Evolutionary conservation across 2,113 vertebrate species (phyloP).

Genomic region (Cebus imitator): DNA sequence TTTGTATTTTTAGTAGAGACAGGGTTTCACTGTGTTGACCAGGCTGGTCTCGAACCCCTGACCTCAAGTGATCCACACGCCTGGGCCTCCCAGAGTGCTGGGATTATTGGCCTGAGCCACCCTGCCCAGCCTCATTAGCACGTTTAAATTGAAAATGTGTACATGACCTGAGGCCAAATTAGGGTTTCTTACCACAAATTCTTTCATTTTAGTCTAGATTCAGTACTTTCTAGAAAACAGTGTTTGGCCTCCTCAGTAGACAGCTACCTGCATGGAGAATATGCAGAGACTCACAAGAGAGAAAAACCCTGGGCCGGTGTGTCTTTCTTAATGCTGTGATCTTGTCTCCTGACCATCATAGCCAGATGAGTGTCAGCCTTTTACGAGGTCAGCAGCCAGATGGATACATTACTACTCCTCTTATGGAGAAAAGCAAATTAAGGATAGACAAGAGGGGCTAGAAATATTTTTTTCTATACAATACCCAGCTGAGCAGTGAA

Average conservation of each 20-base stretch:
- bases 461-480: background rate
- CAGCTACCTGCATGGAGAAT: background rate
- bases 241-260: background rate
- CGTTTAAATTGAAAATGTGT: background rate
- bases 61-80: too few relatives aligned
- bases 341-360: background rate
- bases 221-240: background rate
- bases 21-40: too few relatives aligned
- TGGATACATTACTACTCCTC: background rate
- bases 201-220: background rate
- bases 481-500: background rate
- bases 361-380: background rate
- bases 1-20: too few relatives aligned
- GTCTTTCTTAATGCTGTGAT: background rate
- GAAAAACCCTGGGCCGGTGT: background rate
- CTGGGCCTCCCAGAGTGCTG: too few relatives aligned
- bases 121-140: background rate
- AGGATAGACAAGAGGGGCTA: background rate
- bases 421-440: conserved; percentile 15
- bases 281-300: background rate
- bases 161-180: background rate
- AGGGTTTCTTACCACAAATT: background rate
- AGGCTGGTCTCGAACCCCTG: too few relatives aligned
- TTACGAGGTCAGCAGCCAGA: background rate
- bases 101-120: too few relatives aligned